phyloP scores from a whole-genome alignment of 92 coral and sea anemone species.

The Bergia puertoricense region DNA sequence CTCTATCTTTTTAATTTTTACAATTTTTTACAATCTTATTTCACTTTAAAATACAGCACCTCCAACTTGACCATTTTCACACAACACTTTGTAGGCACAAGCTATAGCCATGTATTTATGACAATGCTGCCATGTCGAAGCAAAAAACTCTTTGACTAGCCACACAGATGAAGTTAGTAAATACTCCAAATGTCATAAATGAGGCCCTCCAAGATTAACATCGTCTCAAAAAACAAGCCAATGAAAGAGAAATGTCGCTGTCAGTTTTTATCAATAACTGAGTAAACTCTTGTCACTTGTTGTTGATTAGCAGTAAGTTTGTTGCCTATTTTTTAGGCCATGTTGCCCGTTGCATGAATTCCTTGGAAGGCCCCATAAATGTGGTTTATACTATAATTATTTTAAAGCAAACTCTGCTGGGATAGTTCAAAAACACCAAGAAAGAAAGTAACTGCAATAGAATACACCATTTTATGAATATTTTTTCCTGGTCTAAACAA shows the following conservation, averaged over 20 bases:
- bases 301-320: no score
- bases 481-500: neutral
- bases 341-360: no score
- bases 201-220: no score
- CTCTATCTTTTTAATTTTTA: constrained; percentile 10
- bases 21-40: constrained; percentile 37
- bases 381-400: neutral
- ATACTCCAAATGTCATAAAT: neutral
- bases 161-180: constrained; percentile 7
- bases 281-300: no score
- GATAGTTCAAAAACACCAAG: constrained; percentile 17
- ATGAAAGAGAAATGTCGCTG: no score
- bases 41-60: neutral
- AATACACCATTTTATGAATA: neutral
- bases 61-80: neutral
- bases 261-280: no score
- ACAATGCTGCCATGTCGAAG: neutral
- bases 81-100: neutral
- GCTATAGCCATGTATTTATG: neutral
- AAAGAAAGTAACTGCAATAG: neutral
- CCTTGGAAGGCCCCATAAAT: neutral
- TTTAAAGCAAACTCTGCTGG: constrained; percentile 8
- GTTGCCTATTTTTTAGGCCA: no score
- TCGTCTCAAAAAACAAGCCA: no score
- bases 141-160: neutral